Conservation (phyloP, 2,113 vertebrate species). For the Catharus minimus region DNA sequence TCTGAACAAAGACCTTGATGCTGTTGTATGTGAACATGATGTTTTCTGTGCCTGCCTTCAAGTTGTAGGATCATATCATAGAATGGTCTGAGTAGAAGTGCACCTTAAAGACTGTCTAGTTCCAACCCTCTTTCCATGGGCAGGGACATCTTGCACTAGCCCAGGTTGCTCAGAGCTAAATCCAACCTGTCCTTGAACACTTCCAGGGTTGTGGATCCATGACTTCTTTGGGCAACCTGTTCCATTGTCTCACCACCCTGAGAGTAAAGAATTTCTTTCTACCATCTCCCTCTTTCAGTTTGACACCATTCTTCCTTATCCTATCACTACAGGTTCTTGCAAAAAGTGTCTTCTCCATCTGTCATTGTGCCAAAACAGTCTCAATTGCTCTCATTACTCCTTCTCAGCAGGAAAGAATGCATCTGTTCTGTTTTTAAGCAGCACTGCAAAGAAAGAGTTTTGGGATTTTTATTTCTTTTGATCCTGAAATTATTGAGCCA, state of each 20-base stretch:
- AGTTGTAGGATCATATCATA: no score
- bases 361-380: accelerated
- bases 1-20: neutral
- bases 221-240: neutral
- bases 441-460: neutral
- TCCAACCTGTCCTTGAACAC: neutral
- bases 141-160: neutral
- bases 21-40: accelerated
- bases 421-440: neutral
- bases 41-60: neutral
- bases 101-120: neutral
- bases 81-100: neutral
- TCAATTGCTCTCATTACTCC: neutral
- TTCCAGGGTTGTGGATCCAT: neutral
- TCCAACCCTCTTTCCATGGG: neutral
- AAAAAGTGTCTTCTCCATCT: neutral
- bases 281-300: neutral
- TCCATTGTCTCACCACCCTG: neutral
- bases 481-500: neutral
- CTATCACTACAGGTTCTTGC: neutral
- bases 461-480: neutral
- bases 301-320: neutral
- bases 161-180: neutral
- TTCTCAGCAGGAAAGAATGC: neutral
- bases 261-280: neutral